Base-by-base conservation (phyloP, 2,797 vertebrate genomes). In the Esox lucius region DNA sequence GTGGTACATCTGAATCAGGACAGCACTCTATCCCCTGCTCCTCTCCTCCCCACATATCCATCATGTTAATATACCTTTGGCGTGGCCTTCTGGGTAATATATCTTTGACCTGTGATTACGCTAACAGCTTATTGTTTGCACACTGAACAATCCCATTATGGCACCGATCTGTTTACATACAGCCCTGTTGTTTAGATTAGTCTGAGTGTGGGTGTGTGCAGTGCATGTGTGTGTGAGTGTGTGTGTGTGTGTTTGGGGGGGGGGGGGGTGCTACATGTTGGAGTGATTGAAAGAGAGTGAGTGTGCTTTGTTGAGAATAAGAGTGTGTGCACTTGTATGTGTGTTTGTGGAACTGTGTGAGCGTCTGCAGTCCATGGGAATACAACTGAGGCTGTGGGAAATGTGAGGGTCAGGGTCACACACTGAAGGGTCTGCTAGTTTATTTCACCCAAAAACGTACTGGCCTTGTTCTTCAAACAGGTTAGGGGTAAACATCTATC, bases 61-160 rank as follows among this genome's bases (percentile, higher is more conserved):
- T 90, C 90, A 87, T 89, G 88, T 91, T 93, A 92, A 89, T 90
- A 91, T 88, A 92, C 85, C 89, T 91, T 24, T 78, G 83, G 89
- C 85, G 81, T 83, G 85, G 88, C 86, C 82, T 87, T 89, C 71
- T 83, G 84, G 89, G 91, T 91, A 90, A 90, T 91, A 91, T 90
- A 88, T 85, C 81, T 90, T 85, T 94, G 92, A 90, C 92, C 92
- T 89, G 86, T 85, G 90, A 90, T 94, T 94, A 93, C 86, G 88
- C 86, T 88, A 86, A 93, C 83, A 92, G 90, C 91, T 91, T 91
- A 94, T 91, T 92, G 91, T 93, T 93, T 93, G 90, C 90, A 90
- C 89, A 91, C 89, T 83, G 91, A 93, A 93, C 90, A 92, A 91
- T 91, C 89, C 90, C 88, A 93, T 92, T 92, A 92, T 91, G 91